These are phyloP conservation scores for Aplodontia rufa DNA, from an alignment of 2,113 vertebrate species.

Conservation along the genomic window DNA sequence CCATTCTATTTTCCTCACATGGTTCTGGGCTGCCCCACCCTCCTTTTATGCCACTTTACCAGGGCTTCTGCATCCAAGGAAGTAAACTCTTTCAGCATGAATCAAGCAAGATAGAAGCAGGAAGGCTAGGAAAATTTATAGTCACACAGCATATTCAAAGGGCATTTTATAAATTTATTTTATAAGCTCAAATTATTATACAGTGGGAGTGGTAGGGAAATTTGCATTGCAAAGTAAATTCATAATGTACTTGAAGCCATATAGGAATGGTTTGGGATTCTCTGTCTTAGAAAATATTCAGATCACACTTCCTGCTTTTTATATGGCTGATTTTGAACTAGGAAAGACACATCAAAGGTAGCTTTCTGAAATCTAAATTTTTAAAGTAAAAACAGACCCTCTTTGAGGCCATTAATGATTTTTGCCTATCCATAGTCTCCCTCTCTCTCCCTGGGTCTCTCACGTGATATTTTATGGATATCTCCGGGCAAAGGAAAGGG, in stretches of 20 bases:
- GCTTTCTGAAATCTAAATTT: conserved; percentile 19
- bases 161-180: background rate
- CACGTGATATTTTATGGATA: background rate
- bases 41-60: background rate
- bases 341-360: background rate
- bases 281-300: background rate
- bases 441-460: background rate
- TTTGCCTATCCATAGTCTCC: background rate
- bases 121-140: background rate
- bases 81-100: background rate
- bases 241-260: background rate
- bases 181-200: background rate
- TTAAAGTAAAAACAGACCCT: background rate
- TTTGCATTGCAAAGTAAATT: conserved; percentile 31
- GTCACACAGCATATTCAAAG: background rate
- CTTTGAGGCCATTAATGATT: background rate
- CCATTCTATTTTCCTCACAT: background rate
- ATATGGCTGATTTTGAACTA: background rate
- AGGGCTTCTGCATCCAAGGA: background rate
- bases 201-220: conserved; percentile 7
- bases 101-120: background rate
- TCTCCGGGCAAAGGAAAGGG: background rate
- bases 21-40: background rate
- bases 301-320: background rate
- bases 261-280: background rate